phyloP scores from a whole-genome alignment of 1,140 invertebrate species.

The Mamestra configurata region DNA sequence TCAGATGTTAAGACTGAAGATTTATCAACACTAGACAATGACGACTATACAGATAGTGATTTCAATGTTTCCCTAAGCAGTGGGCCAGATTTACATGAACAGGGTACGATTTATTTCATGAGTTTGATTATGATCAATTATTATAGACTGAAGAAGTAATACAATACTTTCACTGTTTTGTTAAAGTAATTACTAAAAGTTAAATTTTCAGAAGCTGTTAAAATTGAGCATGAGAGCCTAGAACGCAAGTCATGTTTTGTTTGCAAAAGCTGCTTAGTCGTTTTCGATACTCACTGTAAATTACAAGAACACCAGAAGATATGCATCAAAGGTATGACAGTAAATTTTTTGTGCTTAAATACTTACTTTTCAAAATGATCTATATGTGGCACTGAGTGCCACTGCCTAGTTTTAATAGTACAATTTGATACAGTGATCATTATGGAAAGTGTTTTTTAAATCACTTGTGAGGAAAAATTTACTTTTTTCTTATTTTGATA shows the following conservation, averaged over 20 bases:
- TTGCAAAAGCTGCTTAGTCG: conserved; percentile 59
- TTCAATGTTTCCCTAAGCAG: conserved; percentile 24
- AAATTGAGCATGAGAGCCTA: conserved; percentile 36
- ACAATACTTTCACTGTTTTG: too few species aligned
- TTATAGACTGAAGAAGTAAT: neutral
- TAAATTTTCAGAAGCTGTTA: conserved; percentile 38
- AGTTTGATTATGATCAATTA: too few species aligned
- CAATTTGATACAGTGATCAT: too few species aligned
- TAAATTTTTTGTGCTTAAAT: too few species aligned
- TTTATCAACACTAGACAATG: conserved; percentile 53
- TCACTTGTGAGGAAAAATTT: too few species aligned
- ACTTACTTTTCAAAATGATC: too few species aligned
- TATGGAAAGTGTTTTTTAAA: too few species aligned
- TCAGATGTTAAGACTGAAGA: conserved; percentile 56
- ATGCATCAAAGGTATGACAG: conserved; percentile 65
- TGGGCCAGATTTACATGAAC: conserved; percentile 31
- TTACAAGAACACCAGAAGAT: conserved; percentile 59
- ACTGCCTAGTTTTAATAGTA: too few species aligned
- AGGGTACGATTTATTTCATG: neutral
- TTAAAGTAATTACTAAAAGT: too few species aligned
- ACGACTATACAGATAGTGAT: conserved; percentile 56
- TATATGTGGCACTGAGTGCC: too few species aligned
- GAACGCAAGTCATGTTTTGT: conserved; percentile 48
- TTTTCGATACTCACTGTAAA: conserved; percentile 52
- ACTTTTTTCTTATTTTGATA: too few species aligned